A percentile compares a stretch with the other conserved stretches of the same genome.
Conservation (phyloP, 1,140 invertebrate species). For the Macrobrachium rosenbergii region DNA sequence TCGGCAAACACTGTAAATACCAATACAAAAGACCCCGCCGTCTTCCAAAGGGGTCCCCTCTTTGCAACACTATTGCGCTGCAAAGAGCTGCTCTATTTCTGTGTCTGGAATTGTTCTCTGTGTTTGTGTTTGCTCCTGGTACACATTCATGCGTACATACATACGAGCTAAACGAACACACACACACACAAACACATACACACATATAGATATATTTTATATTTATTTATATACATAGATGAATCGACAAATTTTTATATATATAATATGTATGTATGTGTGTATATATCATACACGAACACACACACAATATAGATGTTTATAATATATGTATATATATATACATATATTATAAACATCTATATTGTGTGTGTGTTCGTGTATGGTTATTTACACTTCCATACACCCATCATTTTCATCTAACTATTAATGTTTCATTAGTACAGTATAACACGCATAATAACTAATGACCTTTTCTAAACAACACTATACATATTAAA, state of each 20-base stretch:
- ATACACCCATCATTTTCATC: not conserved
- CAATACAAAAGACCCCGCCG: not conserved
- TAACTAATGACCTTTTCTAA: no score
- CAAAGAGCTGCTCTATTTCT: no score
- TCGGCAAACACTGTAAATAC: not conserved
- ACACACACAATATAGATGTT: not conserved
- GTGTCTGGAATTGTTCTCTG: not conserved
- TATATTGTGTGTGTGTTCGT: not conserved
- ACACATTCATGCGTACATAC: no score
- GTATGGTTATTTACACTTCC: not conserved
- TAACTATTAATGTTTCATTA: not conserved
- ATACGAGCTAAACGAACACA: not conserved
- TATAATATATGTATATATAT: not conserved
- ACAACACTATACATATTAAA: no score
- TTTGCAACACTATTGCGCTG: no score
- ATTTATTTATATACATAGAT: not conserved
- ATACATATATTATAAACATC: no score
- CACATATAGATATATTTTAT: not conserved
- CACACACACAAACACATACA: conserved; percentile 8
- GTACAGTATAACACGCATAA: not conserved
- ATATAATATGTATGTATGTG: conserved; percentile 31
- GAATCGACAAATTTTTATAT: no score
- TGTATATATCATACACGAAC: not conserved
- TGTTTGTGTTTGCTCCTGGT: no score
- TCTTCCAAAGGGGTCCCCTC: no score